phyloP scores from a whole-genome alignment of 2,888 invertebrate species.

The Kryphioiulus occultus region DNA sequence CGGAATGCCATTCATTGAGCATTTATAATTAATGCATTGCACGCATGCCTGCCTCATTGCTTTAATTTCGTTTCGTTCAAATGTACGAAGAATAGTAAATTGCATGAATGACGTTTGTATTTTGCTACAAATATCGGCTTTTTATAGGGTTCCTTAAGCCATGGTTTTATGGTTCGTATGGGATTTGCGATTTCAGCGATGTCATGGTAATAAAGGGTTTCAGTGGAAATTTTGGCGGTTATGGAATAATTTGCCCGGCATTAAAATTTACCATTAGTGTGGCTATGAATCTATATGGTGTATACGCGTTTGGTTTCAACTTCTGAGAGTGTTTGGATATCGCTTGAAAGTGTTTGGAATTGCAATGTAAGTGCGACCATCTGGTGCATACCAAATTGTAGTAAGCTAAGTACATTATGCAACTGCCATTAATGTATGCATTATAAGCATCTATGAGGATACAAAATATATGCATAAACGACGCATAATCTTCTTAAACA shows the following conservation, averaged over 20 bases:
- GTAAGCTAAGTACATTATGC: background rate
- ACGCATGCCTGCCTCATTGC: too few relatives aligned
- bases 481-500: background rate
- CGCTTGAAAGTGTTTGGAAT: background rate
- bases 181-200: background rate
- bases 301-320: background rate
- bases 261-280: background rate
- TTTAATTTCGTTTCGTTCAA: too few relatives aligned
- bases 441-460: background rate
- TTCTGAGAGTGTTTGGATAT: background rate
- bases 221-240: background rate
- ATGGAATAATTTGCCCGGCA: background rate
- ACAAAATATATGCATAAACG: background rate
- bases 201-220: conserved; percentile 8
- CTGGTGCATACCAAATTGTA: background rate
- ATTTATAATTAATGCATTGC: too few relatives aligned
- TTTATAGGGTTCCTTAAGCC: too few relatives aligned
- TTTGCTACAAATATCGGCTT: too few relatives aligned
- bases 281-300: background rate
- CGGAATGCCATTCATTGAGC: too few relatives aligned
- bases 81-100: too few relatives aligned
- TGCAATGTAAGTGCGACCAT: background rate
- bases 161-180: background rate
- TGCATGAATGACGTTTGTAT: too few relatives aligned
- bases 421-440: background rate